Conservation (phyloP, 1,140 invertebrate genomes). For the Semibalanus balanoides region DNA sequence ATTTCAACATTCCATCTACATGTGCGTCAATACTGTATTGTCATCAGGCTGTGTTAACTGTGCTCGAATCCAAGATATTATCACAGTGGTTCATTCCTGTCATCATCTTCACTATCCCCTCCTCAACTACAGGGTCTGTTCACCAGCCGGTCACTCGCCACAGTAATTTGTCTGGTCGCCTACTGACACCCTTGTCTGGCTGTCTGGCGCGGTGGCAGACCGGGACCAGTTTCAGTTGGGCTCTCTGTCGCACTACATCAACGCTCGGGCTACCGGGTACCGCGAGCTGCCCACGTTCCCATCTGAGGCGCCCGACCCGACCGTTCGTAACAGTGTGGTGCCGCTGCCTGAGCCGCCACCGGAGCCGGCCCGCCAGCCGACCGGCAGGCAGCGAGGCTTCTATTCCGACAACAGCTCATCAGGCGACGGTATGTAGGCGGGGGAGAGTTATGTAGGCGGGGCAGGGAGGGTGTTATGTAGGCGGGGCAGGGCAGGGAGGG, state of each 20-base stretch:
- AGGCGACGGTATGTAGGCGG: background rate
- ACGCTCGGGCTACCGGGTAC: constrained; percentile 69
- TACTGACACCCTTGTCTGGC: constrained; percentile 1
- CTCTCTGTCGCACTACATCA: constrained; percentile 87
- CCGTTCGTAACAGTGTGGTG: constrained; percentile 56
- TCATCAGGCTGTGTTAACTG: too few species aligned
- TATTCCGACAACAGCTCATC: background rate
- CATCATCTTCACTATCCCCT: too few species aligned
- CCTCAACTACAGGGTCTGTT: too few species aligned
- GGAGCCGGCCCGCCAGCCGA: background rate
- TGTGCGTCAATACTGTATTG: too few species aligned
- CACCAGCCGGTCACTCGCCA: too few species aligned
- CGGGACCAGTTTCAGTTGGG: constrained; percentile 81
- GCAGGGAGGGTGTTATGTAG: too few species aligned
- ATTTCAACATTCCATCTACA: too few species aligned
- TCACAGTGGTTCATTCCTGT: too few species aligned
- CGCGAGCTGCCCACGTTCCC: constrained; percentile 78
- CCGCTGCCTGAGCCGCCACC: constrained; percentile 6
- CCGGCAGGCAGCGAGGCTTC: background rate
- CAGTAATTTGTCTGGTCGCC: too few species aligned
- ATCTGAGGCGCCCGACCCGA: constrained; percentile 51
- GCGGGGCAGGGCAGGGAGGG: too few species aligned
- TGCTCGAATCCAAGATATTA: too few species aligned
- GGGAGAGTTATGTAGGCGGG: background rate
- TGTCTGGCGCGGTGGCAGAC: constrained; percentile 42